Conservation (phyloP, 1,140 invertebrate genomes). For the Micrasema minimum region DNA sequence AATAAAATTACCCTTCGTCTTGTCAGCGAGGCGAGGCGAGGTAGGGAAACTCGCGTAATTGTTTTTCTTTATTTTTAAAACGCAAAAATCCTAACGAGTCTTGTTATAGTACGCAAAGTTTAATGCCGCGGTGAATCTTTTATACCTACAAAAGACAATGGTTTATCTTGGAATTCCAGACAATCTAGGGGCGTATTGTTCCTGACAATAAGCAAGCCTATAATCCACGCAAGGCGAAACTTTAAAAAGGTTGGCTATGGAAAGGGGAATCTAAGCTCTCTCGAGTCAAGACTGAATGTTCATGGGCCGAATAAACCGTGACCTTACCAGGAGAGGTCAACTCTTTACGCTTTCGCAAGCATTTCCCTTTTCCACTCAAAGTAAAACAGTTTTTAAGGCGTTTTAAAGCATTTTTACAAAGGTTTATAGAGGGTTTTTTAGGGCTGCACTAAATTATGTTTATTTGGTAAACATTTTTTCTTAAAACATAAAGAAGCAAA, state of each 20-base stretch:
- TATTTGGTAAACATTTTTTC: too few species aligned
- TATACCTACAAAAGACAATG: constrained; percentile 19
- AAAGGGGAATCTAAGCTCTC: constrained; percentile 33
- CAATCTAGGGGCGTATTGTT: constrained; percentile 49
- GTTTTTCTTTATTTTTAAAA: not conserved
- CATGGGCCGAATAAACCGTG: constrained; percentile 19
- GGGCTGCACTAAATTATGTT: too few species aligned
- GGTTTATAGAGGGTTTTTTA: too few species aligned
- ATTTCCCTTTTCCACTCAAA: too few species aligned
- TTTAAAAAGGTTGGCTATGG: constrained; percentile 46
- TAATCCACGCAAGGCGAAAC: constrained; percentile 49
- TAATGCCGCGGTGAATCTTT: constrained; percentile 22
- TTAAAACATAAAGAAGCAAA: too few species aligned
- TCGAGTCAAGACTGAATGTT: constrained; percentile 44
- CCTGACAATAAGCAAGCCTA: constrained; percentile 49
- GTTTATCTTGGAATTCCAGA: constrained; percentile 41
- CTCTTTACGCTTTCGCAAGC: constrained; percentile 1
- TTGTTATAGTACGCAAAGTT: constrained; percentile 9
- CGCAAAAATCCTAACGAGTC: constrained; percentile 1
- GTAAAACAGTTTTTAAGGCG: too few species aligned
- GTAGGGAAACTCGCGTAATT: too few species aligned
- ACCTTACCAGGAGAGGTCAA: constrained; percentile 31
- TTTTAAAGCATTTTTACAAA: too few species aligned
- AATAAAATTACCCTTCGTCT: not conserved
- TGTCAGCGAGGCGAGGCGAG: too few species aligned